Conservation (phyloP, 2,888 invertebrate species). For the Embidobia sp. region DNA sequence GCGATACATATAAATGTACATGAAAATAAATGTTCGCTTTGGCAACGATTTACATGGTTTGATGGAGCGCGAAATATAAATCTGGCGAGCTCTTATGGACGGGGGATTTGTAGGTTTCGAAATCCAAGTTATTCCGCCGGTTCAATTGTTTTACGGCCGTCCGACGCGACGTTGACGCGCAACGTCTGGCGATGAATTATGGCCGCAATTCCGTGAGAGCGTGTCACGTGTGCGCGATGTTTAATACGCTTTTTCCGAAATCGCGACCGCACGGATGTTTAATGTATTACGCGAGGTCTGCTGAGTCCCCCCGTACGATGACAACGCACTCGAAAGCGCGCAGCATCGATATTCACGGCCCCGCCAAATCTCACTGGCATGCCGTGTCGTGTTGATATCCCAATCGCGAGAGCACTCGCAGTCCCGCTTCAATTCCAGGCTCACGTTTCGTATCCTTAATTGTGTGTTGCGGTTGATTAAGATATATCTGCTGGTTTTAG, state of each 20-base stretch:
- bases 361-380: conserved; percentile 40
- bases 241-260: conserved; percentile 18
- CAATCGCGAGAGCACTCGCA: too few relatives aligned
- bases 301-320: conserved; percentile 28
- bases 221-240: conserved; percentile 6
- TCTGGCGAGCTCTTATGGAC: conserved; percentile 4
- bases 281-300: conserved; percentile 28
- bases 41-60: neutral
- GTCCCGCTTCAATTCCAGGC: conserved; percentile 1
- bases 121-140: conserved; percentile 11
- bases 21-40: too few relatives aligned
- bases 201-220: neutral
- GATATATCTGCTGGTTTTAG: too few relatives aligned
- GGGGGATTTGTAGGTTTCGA: conserved; percentile 13
- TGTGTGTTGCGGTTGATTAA: conserved; percentile 9
- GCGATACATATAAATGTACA: too few relatives aligned
- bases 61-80: conserved; percentile 29
- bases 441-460: conserved; percentile 6
- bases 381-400: conserved; percentile 13
- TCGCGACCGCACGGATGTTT: conserved; percentile 13
- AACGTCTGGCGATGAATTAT: conserved; percentile 1
- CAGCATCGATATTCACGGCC: conserved; percentile 35
- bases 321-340: conserved; percentile 4
- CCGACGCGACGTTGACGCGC: conserved; percentile 1
- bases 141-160: conserved; percentile 30